These are phyloP conservation scores for Gambusia yucatana DNA, from an alignment of 2,797 vertebrate species.

Conservation along the genomic window DNA sequence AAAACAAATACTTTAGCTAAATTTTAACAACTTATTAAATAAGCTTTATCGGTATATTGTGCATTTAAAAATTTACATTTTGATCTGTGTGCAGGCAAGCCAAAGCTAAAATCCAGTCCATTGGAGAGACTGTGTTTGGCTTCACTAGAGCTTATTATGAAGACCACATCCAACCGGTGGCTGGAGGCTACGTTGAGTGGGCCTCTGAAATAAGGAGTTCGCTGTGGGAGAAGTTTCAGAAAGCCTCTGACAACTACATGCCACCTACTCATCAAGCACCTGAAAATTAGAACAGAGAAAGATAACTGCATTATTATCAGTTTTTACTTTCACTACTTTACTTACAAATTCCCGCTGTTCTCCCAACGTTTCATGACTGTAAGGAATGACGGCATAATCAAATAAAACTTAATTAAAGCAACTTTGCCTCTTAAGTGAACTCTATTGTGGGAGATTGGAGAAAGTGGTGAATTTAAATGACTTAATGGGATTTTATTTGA, in stretches of 20 bases:
- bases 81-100: constrained; percentile 48
- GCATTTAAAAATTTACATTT: background rate
- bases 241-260: constrained; percentile 26
- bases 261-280: background rate
- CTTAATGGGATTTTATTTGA: background rate
- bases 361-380: constrained; percentile 3
- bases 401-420: background rate
- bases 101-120: constrained; percentile 34
- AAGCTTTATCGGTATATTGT: background rate
- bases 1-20: too few relatives aligned
- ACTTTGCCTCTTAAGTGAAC: background rate
- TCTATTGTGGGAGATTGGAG: background rate
- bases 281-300: background rate
- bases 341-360: background rate
- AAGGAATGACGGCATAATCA: background rate
- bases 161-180: constrained; percentile 72
- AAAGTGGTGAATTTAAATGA: background rate
- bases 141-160: constrained; percentile 67
- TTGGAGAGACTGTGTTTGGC: constrained; percentile 16
- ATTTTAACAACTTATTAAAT: background rate
- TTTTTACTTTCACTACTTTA: background rate
- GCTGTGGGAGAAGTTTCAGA: constrained; percentile 56
- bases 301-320: background rate
- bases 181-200: constrained; percentile 61
- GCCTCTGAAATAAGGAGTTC: constrained; percentile 41